phyloP scores from a whole-genome alignment of 1,140 invertebrate genomes.

The Bombus haemorrhoidalis region DNA sequence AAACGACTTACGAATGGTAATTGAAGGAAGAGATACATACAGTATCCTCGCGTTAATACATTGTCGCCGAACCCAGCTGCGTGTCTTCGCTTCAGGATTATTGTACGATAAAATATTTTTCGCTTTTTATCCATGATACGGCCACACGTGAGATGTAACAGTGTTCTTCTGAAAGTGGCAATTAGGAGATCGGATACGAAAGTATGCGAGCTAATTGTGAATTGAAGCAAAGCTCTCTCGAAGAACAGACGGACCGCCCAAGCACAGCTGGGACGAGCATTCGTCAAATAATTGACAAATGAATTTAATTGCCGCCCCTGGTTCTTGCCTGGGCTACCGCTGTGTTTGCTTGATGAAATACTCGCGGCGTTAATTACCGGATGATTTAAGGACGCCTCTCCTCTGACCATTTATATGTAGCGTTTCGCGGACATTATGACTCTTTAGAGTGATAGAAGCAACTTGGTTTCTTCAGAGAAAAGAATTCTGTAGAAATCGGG shows the following conservation, averaged over 20 bases:
- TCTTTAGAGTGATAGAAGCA: not conserved
- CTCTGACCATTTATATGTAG: not conserved
- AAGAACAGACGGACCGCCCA: conserved; percentile 44
- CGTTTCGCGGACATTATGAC: not conserved
- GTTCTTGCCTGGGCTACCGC: conserved; percentile 46
- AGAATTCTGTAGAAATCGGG: not conserved
- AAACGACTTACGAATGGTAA: not conserved
- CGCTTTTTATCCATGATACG: conserved; percentile 43
- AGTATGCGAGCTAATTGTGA: conserved; percentile 74
- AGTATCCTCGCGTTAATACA: not conserved
- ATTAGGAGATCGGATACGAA: conserved; percentile 63
- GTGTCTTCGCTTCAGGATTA: conserved; percentile 43
- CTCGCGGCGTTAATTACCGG: conserved; percentile 55
- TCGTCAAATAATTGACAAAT: conserved; percentile 75
- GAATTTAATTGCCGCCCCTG: conserved; percentile 72
- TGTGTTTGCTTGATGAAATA: conserved; percentile 48
- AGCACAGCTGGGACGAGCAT: conserved; percentile 49
- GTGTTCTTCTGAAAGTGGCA: conserved; percentile 46
- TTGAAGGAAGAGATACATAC: not conserved
- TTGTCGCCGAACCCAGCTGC: conserved; percentile 49
- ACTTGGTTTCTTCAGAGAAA: not conserved
- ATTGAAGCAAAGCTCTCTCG: conserved; percentile 57
- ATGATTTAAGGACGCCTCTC: conserved; percentile 54
- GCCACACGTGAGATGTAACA: conserved; percentile 45
- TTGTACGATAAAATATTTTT: conserved; percentile 59